Conservation (phyloP, 2,888 invertebrate genomes). For the Cremastinae sp. region DNA sequence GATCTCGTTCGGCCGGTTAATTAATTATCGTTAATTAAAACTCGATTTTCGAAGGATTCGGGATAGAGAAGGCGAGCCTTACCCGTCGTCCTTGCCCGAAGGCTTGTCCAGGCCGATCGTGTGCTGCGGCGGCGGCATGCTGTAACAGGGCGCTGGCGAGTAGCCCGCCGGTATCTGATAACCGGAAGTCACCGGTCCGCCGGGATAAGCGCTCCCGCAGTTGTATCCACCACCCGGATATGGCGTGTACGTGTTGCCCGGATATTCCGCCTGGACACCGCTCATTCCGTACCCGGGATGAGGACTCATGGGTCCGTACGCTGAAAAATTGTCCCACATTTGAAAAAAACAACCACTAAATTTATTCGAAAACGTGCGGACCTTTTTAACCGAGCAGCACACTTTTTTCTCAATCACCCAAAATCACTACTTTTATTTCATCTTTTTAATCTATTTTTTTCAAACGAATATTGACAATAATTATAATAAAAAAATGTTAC, state of each 20-base stretch:
- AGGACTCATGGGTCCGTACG: constrained; percentile 91
- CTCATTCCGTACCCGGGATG: constrained; percentile 91
- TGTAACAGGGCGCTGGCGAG: constrained; percentile 89
- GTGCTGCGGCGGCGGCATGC: constrained; percentile 92
- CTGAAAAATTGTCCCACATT: constrained; percentile 79
- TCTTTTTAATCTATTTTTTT: too few species aligned
- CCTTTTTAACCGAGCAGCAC: too few species aligned
- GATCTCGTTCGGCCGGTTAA: constrained; percentile 31
- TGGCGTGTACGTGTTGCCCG: constrained; percentile 87
- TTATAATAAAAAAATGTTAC: too few species aligned
- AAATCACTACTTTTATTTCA: too few species aligned
- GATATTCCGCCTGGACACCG: constrained; percentile 90
- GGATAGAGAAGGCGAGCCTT: constrained; percentile 72
- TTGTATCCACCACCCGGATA: constrained; percentile 85
- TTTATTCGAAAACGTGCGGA: too few species aligned
- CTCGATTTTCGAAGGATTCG: constrained; percentile 52
- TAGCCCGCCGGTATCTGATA: constrained; percentile 86
- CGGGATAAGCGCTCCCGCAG: constrained; percentile 81
- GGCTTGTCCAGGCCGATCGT: constrained; percentile 83
- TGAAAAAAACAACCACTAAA: background rate
- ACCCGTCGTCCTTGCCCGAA: constrained; percentile 87
- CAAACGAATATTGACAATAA: too few species aligned
- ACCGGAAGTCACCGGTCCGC: constrained; percentile 82
- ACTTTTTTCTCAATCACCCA: too few species aligned
- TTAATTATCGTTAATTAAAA: constrained; percentile 60